Evolutionary conservation across 2,797 vertebrate genomes (phyloP).

Genomic region (Sebastes oblongus): DNA sequence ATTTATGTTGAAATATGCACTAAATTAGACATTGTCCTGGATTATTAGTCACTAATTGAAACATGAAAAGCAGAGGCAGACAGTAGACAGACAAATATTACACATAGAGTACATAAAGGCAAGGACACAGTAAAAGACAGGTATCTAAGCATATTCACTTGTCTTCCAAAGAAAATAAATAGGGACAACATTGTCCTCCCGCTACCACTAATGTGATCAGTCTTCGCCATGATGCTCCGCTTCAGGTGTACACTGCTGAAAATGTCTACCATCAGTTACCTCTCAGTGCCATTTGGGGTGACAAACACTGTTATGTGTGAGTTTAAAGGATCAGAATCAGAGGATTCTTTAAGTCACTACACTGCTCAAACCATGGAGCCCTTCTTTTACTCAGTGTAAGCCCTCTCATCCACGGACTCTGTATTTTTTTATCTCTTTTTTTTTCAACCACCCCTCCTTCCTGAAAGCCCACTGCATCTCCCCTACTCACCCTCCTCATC

Average conservation of each 20-base stretch:
- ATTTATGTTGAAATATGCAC: not conserved
- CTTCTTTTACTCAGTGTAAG: not conserved
- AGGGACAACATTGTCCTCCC: not conserved
- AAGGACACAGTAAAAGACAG: not conserved
- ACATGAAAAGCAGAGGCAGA: not conserved
- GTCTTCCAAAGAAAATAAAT: not conserved
- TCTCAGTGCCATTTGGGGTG: not conserved
- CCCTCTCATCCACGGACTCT: conserved; percentile 1
- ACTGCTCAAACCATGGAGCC: not conserved
- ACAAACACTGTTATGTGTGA: not conserved
- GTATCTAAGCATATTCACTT: not conserved
- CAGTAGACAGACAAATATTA: no score
- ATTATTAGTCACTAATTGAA: not conserved
- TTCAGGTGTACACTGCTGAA: not conserved
- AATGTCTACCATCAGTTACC: not conserved
- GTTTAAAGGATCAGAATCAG: not conserved
- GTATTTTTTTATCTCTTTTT: not conserved
- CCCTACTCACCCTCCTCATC: not conserved
- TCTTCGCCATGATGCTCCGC: not conserved
- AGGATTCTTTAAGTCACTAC: not conserved
- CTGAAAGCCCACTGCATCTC: not conserved
- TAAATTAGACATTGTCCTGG: not conserved
- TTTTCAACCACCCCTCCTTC: not conserved
- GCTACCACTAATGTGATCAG: not conserved
- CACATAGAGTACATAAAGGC: not conserved